Base-by-base conservation (phyloP, 2,113 vertebrate species). In the Bos indicus region DNA sequence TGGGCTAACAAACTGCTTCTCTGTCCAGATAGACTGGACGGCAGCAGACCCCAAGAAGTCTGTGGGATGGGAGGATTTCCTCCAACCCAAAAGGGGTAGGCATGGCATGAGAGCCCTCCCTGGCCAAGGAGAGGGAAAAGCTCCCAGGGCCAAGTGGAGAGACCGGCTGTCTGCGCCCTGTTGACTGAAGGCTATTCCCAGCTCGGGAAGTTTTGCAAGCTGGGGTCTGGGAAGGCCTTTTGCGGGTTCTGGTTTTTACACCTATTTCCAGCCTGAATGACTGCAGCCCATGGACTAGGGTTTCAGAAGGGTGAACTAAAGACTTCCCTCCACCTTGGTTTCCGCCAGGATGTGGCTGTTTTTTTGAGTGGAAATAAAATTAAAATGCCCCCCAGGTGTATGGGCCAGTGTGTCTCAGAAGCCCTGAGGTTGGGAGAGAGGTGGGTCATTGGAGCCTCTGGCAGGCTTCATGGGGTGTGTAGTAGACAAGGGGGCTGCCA, bases 361-460 rank as follows among this genome's bases (percentile, higher is more conserved):
- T 78, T 40, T 33, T 84, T 46, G 80, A 91, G 6, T 36, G 56
- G 48, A 96, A 95, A 86, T 86, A 85, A 95, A 89, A 57, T 57
- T 81, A 51, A 95, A 95, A 93, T 5, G 9, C 21, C 77, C 62
- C 71, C 10, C 74, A 81, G 40, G 46, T 78, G 54, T 85, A 13
- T 40, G 36, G 51, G 12, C 71, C 74, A n/a, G 26, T 17, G 33
- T 23, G 30, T 60, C 90, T 96, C 46, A 2, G 40, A 54, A 91
- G 86, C 86, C 30, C 67, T 10, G 33, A 4, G 10, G 26, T 62
- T n/a, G 43, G 60, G 40, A 60, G n/a, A 86, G 67, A 64, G n/a
- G 62, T 30, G 46, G 56, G 43, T 36, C 60, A 5, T 28, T 46
- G 46, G 51, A 88, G 82, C 57, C 56, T 6, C 2, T 1, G 0